These are phyloP conservation scores for Crocallis elinguaria DNA, from an alignment of 2,888 invertebrate species.

Conservation along the genomic window DNA sequence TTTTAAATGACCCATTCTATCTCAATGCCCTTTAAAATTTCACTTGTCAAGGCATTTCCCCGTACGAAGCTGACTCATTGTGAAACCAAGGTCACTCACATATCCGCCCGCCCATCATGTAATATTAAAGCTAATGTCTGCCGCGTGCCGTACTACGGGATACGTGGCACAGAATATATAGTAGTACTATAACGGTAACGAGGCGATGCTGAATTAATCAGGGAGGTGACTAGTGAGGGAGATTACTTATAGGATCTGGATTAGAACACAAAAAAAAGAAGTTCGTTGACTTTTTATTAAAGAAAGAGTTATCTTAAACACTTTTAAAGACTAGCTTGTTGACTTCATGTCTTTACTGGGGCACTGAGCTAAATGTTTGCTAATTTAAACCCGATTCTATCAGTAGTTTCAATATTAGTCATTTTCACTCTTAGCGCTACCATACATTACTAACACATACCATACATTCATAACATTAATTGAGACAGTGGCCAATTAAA, in stretches of 20 bases:
- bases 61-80: not conserved
- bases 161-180: conserved; percentile 15
- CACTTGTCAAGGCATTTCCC: conserved; percentile 2
- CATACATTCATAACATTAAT: too few relatives aligned
- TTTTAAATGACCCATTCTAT: too few relatives aligned
- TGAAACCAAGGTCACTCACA: conserved; percentile 19
- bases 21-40: conserved; percentile 7
- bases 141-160: conserved; percentile 8
- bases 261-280: not conserved
- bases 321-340: too few relatives aligned
- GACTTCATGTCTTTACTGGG: too few relatives aligned
- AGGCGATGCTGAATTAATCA: conserved; percentile 19
- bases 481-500: too few relatives aligned
- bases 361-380: too few relatives aligned
- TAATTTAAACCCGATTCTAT: too few relatives aligned
- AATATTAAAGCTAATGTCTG: conserved; percentile 29
- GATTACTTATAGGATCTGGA: conserved; percentile 4
- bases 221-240: not conserved
- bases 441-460: too few relatives aligned
- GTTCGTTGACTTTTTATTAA: too few relatives aligned
- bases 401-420: too few relatives aligned
- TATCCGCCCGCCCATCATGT: conserved; percentile 16
- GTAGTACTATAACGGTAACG: conserved; percentile 12
- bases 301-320: too few relatives aligned
- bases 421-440: too few relatives aligned